Percentiles rank a stretch among this genome's conserved stretches.
These are phyloP conservation scores for Drosophila pandora DNA, from an alignment of 1,140 invertebrate species.

Conservation along the genomic window DNA sequence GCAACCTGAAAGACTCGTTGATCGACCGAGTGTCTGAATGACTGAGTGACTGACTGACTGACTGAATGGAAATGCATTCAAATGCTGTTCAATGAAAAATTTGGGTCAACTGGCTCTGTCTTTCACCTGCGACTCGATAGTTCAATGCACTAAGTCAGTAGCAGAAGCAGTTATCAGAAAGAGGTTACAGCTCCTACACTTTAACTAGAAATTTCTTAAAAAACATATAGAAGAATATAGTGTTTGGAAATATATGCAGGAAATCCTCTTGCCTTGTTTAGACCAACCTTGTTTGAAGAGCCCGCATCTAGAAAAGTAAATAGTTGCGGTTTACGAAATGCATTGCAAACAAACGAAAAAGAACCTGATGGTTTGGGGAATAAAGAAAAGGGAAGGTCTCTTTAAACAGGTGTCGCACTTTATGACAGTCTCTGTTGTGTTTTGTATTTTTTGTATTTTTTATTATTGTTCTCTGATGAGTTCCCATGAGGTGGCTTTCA, in stretches of 20 bases:
- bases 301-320: slow-evolving; percentile 48
- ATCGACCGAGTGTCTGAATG: slow-evolving; percentile 26
- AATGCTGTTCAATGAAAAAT: slow-evolving; percentile 41
- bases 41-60: slow-evolving; percentile 19
- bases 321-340: slow-evolving; percentile 51
- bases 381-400: slow-evolving; percentile 7
- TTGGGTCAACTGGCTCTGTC: slow-evolving; percentile 49
- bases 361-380: slow-evolving; percentile 6
- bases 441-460: slow-evolving; percentile 19
- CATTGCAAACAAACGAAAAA: slow-evolving; percentile 49
- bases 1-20: slow-evolving; percentile 40
- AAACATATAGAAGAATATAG: too few relatives aligned
- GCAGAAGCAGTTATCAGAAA: slow-evolving; percentile 15
- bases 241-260: too few relatives aligned
- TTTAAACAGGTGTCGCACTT: slow-evolving; percentile 61
- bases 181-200: neutral
- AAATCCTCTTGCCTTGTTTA: slow-evolving; percentile 10
- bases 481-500: slow-evolving; percentile 11
- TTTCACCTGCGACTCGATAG: slow-evolving; percentile 49
- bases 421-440: slow-evolving; percentile 38
- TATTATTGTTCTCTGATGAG: slow-evolving; percentile 31
- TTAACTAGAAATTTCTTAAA: too few relatives aligned
- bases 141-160: slow-evolving; percentile 47
- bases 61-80: slow-evolving; percentile 47
- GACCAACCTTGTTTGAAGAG: slow-evolving; percentile 31